These are phyloP conservation scores for Pandion haliaetus DNA, from an alignment of 2,113 vertebrate species.

Conservation along the genomic window DNA sequence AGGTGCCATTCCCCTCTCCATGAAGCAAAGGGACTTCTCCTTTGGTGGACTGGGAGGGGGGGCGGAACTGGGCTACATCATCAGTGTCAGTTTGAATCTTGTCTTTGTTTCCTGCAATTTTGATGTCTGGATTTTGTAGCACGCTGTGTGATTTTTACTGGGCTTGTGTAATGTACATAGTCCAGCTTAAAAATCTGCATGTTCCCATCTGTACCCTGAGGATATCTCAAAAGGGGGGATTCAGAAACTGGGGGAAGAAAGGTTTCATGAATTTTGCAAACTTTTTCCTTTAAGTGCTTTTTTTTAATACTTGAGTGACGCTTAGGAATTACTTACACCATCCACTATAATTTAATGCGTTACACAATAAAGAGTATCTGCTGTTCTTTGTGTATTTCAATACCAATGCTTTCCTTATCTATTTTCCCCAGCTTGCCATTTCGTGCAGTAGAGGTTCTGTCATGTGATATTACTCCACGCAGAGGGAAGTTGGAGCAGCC, in stretches of 20 bases:
- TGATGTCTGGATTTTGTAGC: not conserved
- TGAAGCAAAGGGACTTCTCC: not conserved
- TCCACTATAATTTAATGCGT: slow-evolving; percentile 6
- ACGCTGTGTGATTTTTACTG: not conserved
- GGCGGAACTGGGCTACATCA: not conserved
- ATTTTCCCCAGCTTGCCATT: slow-evolving; percentile 62
- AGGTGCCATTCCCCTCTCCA: not conserved
- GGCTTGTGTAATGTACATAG: not conserved
- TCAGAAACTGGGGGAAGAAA: slow-evolving; percentile 10
- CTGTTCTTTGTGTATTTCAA: slow-evolving; percentile 53
- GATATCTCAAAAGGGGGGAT: slow-evolving; percentile 25
- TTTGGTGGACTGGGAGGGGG: not conserved
- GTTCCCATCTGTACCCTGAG: slow-evolving; percentile 32
- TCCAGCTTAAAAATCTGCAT: slow-evolving; percentile 16
- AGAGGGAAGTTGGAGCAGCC: not conserved
- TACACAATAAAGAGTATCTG: slow-evolving; percentile 54
- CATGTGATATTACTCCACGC: slow-evolving; percentile 12
- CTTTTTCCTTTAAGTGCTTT: slow-evolving; percentile 46
- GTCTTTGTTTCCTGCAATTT: not conserved
- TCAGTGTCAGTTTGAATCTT: not conserved
- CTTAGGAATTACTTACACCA: slow-evolving; percentile 24
- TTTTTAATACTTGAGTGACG: not conserved
- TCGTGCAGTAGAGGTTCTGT: slow-evolving; percentile 28
- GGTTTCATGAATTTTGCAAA: slow-evolving; percentile 48
- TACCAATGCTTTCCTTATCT: slow-evolving; percentile 59